Evolutionary conservation across 1,140 invertebrate species (phyloP).

Genomic region (Trichonephila inaurata): DNA sequence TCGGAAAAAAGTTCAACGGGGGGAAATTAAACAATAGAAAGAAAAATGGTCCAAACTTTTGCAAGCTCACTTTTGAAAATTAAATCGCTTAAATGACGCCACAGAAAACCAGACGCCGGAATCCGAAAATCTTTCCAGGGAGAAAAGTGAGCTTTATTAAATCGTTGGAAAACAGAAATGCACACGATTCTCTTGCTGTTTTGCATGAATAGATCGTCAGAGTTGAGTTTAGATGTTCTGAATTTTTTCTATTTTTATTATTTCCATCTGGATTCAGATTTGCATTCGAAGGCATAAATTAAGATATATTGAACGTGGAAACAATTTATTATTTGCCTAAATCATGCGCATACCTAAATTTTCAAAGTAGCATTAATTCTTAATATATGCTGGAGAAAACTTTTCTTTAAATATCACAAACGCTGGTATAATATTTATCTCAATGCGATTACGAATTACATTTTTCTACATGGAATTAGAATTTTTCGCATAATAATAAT

Average conservation of each 20-base stretch:
- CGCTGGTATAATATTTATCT: background rate
- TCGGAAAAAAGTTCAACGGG: conserved; percentile 7
- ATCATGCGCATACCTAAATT: conserved; percentile 37
- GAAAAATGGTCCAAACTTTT: conserved; percentile 45
- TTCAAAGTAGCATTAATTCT: conserved; percentile 25
- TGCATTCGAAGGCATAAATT: conserved; percentile 52
- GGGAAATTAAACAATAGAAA: background rate
- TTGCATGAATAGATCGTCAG: conserved; percentile 68
- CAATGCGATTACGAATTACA: background rate
- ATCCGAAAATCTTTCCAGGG: conserved; percentile 12
- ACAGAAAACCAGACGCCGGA: conserved; percentile 16
- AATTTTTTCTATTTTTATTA: conserved; percentile 31
- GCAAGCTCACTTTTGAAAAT: conserved; percentile 51
- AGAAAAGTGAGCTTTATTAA: conserved; percentile 62
- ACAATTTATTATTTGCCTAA: conserved; percentile 48
- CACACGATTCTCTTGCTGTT: conserved; percentile 17
- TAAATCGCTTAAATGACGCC: conserved; percentile 53
- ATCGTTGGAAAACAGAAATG: conserved; percentile 71
- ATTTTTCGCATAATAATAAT: background rate
- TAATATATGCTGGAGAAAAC: background rate
- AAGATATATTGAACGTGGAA: conserved; percentile 42
- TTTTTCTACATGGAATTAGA: background rate
- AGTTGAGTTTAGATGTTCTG: conserved; percentile 31
- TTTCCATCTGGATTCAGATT: conserved; percentile 36
- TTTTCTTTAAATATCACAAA: conserved; percentile 3